Conservation (phyloP, 2,113 vertebrate genomes). For the Gasterosteus aculeatus region DNA sequence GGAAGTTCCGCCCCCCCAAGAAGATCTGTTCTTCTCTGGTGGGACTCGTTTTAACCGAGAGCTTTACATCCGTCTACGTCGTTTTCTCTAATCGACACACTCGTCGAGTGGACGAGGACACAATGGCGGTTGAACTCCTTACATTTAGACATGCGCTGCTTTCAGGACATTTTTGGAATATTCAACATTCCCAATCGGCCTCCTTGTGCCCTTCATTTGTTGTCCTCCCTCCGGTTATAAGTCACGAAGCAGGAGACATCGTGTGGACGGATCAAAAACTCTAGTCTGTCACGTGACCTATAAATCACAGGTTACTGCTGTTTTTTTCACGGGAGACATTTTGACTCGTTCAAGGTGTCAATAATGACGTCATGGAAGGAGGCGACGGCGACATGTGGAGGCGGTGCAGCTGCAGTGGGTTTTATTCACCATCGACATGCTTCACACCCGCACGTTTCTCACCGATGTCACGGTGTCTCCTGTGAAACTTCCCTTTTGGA, state of each 20-base stretch:
- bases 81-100: constrained; percentile 13
- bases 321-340: too few species aligned
- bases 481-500: too few species aligned
- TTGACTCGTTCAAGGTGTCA: too few species aligned
- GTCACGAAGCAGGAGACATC: constrained; percentile 59
- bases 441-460: not conserved
- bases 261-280: constrained; percentile 2
- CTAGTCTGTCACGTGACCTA: not conserved
- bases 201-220: constrained; percentile 23
- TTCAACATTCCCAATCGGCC: constrained; percentile 38
- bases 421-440: not conserved
- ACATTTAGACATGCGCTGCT: not conserved
- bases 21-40: not conserved
- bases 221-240: constrained; percentile 49
- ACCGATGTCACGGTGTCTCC: not conserved
- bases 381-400: too few species aligned
- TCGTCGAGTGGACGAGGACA: not conserved
- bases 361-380: too few species aligned
- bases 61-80: not conserved
- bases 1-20: not conserved
- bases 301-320: too few species aligned
- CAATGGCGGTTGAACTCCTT: not conserved
- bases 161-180: constrained; percentile 55
- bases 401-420: not conserved
- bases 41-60: constrained; percentile 1